Evolutionary conservation across 2,797 vertebrate species (phyloP).

Genomic region (Discoglossus pictus): DNA sequence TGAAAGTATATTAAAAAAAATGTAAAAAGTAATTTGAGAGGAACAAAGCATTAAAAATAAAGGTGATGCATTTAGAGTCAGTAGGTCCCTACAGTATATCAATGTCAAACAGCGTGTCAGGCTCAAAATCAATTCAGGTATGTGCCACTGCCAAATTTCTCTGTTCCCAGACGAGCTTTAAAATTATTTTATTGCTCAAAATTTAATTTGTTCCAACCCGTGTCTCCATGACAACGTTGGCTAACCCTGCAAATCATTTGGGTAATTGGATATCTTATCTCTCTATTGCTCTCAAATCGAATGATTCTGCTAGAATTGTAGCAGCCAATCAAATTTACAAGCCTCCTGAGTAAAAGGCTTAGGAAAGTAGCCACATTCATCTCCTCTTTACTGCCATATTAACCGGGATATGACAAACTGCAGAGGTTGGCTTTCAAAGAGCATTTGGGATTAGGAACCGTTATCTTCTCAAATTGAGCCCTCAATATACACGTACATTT

Average conservation of each 20-base stretch:
- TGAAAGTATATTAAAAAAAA: slow-evolving; percentile 23
- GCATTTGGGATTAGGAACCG: slow-evolving; percentile 36
- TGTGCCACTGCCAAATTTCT: slow-evolving; percentile 80
- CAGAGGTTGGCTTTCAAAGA: slow-evolving; percentile 55
- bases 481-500: slow-evolving; percentile 34
- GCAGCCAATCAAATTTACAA: slow-evolving; percentile 91
- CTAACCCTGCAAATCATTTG: slow-evolving; percentile 92
- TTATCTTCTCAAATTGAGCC: slow-evolving; percentile 23
- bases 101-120: slow-evolving; percentile 78
- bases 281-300: slow-evolving; percentile 90
- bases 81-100: slow-evolving; percentile 69
- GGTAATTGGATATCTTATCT: slow-evolving; percentile 95
- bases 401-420: slow-evolving; percentile 65
- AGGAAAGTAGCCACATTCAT: slow-evolving; percentile 77
- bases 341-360: slow-evolving; percentile 79
- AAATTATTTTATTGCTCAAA: slow-evolving; percentile 95
- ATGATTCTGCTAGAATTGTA: slow-evolving; percentile 89
- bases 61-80: slow-evolving; percentile 63
- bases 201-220: slow-evolving; percentile 89
- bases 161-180: slow-evolving; percentile 91
- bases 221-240: slow-evolving; percentile 92
- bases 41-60: slow-evolving; percentile 24
- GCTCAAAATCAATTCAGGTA: slow-evolving; percentile 80
- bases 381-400: slow-evolving; percentile 71
- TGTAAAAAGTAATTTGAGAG: slow-evolving; percentile 32